Evolutionary conservation across 2,888 invertebrate genomes (phyloP).

Genomic region (Lepidocyrtinus sp.): DNA sequence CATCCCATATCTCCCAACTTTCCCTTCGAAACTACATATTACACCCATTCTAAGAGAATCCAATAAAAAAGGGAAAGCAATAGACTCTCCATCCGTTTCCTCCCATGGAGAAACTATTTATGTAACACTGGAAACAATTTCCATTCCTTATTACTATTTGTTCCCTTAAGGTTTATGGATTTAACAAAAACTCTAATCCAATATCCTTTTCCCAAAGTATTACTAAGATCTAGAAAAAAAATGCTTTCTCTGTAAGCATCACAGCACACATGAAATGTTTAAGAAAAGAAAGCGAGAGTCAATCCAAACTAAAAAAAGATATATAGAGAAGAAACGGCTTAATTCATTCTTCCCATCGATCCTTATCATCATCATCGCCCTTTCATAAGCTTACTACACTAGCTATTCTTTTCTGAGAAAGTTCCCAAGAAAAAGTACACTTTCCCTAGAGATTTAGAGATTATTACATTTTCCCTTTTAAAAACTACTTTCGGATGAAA

Average conservation of each 20-base stretch:
- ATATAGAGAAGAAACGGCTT: conserved; percentile 70
- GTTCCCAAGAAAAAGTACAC: not conserved
- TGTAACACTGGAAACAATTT: not conserved
- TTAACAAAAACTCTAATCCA: not conserved
- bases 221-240: not conserved
- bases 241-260: not conserved
- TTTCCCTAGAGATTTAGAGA: not conserved
- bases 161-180: not conserved
- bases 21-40: too few species aligned
- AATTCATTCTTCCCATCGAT: conserved; percentile 70
- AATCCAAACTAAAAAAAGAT: conserved; percentile 37
- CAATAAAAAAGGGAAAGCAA: too few species aligned
- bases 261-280: too few species aligned
- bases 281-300: too few species aligned
- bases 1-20: too few species aligned
- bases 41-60: too few species aligned
- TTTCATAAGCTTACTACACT: conserved; percentile 1
- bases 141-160: not conserved
- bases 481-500: too few species aligned
- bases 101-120: too few species aligned
- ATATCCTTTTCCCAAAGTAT: not conserved
- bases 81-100: not conserved
- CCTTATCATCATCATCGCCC: conserved; percentile 30
- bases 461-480: not conserved
- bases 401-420: not conserved